Percentiles rank a stretch among this genome's conserved stretches.
Evolutionary conservation across 2,113 vertebrate species (phyloP).

Genomic region (Holacanthus passer): DNA sequence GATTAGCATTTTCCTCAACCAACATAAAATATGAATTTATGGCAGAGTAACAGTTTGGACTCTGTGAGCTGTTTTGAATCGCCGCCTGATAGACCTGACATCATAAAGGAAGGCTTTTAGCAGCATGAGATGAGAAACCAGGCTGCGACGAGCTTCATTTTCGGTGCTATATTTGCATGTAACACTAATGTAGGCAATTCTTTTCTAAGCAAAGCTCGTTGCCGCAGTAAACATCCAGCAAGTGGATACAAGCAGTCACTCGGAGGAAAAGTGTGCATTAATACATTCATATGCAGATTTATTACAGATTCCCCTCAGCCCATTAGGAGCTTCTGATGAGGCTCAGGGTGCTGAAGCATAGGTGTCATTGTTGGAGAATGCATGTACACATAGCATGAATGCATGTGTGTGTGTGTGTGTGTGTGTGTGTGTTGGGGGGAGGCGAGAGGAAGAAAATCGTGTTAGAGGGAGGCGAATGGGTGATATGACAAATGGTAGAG

Average conservation of each 20-base stretch:
- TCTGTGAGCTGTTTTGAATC: background rate
- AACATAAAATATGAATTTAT: background rate
- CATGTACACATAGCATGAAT: background rate
- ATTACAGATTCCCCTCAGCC: background rate
- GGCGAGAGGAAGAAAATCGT: conserved; percentile 26
- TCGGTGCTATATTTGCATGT: background rate
- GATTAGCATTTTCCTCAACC: background rate
- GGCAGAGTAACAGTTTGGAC: background rate
- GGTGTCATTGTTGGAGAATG: background rate
- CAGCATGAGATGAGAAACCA: background rate
- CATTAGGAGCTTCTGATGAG: conserved; percentile 25
- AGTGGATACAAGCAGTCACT: background rate
- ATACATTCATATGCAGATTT: conserved; percentile 15
- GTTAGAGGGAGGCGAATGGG: conserved; percentile 35
- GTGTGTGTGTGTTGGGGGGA: conserved; percentile 10
- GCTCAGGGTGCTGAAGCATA: background rate
- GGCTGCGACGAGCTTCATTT: background rate
- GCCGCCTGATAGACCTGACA: background rate
- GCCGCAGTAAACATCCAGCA: background rate
- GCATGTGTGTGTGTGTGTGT: background rate
- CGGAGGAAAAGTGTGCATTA: background rate
- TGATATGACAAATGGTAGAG: conserved; percentile 50
- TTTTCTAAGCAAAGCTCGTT: background rate
- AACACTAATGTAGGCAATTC: background rate
- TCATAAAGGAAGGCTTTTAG: background rate